These are phyloP conservation scores for Troglohyphantes excavatus DNA, from an alignment of 2,888 invertebrate species.

Conservation along the genomic window DNA sequence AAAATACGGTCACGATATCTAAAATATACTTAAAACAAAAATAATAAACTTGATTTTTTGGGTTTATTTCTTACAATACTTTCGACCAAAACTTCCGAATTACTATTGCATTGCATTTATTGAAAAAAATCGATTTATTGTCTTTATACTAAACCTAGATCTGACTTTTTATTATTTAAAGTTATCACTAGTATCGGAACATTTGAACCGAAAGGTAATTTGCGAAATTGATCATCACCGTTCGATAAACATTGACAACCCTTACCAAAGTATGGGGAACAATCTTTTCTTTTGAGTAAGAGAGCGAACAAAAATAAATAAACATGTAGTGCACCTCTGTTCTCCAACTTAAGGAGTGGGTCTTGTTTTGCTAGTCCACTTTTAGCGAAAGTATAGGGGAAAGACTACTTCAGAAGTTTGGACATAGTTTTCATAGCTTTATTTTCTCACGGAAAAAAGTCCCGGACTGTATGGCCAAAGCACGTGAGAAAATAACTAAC, in stretches of 20 bases:
- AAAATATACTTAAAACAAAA: no score
- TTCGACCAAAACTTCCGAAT: no score
- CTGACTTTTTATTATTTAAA: not conserved
- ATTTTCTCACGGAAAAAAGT: not conserved
- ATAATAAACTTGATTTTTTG: no score
- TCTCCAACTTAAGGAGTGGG: slow-evolving; percentile 10
- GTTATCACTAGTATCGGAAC: not conserved
- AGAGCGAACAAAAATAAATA: slow-evolving; percentile 11
- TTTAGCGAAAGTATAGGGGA: slow-evolving; percentile 48
- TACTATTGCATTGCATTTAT: no score
- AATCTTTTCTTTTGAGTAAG: slow-evolving; percentile 3
- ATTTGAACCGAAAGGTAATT: not conserved
- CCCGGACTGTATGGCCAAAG: slow-evolving; percentile 7
- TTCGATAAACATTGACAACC: slow-evolving; percentile 13
- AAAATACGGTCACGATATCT: no score
- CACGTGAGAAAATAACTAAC: slow-evolving; percentile 61
- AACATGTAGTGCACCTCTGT: not conserved
- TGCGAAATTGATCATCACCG: not conserved
- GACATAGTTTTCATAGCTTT: slow-evolving; percentile 43
- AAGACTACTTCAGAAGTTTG: slow-evolving; percentile 46
- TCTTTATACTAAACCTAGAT: no score
- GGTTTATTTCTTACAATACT: no score
- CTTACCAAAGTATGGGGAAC: slow-evolving; percentile 2
- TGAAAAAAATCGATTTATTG: no score
- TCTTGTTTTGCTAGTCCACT: slow-evolving; percentile 54